Evolutionary conservation across 1,140 invertebrate genomes (phyloP).

Genomic region (Magallana angulata): DNA sequence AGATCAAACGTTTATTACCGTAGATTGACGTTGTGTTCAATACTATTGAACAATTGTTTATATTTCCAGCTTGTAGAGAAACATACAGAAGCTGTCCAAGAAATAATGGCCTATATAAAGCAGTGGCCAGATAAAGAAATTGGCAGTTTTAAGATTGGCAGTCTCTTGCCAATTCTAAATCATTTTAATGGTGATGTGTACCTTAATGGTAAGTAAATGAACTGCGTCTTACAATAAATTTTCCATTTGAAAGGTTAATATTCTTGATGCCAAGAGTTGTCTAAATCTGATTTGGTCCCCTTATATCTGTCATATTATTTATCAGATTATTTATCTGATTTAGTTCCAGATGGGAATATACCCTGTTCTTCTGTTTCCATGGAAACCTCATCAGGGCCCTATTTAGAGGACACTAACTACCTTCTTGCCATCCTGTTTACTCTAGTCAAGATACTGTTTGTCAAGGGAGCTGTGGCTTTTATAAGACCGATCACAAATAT

Average conservation of each 20-base stretch:
- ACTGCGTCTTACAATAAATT: too few relatives aligned
- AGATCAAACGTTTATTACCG: neutral
- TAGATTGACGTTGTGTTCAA: too few relatives aligned
- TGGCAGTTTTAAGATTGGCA: conserved; percentile 39
- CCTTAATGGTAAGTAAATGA: conserved; percentile 26
- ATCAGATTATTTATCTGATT: too few relatives aligned
- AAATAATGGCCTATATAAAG: conserved; percentile 38
- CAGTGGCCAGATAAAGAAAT: conserved; percentile 27
- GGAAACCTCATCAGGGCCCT: neutral
- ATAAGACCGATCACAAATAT: conserved; percentile 33
- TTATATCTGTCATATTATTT: too few relatives aligned
- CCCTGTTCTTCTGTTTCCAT: neutral
- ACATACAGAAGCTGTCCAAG: conserved; percentile 30
- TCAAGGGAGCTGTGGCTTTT: conserved; percentile 46
- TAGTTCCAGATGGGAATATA: conserved; percentile 13
- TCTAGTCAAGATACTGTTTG: conserved; percentile 52
- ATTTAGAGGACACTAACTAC: conserved; percentile 38
- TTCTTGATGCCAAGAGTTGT: too few relatives aligned
- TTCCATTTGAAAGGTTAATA: too few relatives aligned
- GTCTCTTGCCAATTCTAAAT: conserved; percentile 29
- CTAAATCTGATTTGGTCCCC: too few relatives aligned
- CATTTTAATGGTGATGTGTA: conserved; percentile 20
- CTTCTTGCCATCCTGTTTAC: conserved; percentile 52
- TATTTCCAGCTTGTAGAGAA: conserved; percentile 45
- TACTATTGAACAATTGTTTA: neutral